A percentile compares a stretch with the other conserved stretches of the same genome.
Evolutionary conservation across 2,113 vertebrate genomes (phyloP).

Genomic region (Dryoscopus gambensis): DNA sequence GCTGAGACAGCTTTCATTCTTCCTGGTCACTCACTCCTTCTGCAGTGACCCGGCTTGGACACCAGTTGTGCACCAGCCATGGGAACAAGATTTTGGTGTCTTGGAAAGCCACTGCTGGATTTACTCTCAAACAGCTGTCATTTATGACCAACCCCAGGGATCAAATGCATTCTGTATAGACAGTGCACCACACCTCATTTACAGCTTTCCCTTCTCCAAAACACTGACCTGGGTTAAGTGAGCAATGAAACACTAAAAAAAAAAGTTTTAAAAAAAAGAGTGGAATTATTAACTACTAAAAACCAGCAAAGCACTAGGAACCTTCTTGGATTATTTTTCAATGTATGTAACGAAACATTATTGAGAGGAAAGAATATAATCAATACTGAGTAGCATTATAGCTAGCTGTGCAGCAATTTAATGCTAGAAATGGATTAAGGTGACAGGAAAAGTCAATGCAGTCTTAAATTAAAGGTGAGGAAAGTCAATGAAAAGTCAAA

Average conservation of each 20-base stretch:
- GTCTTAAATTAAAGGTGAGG: slow-evolving; percentile 53
- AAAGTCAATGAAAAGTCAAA: slow-evolving; percentile 59
- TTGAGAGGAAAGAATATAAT: slow-evolving; percentile 40
- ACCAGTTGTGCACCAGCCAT: not conserved
- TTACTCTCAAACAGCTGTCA: not conserved
- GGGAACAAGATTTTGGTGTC: not conserved
- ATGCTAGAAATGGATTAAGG: slow-evolving; percentile 42
- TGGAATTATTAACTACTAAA: not conserved
- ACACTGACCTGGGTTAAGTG: not conserved
- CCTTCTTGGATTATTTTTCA: slow-evolving; percentile 27
- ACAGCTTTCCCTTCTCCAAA: not conserved
- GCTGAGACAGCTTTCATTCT: not conserved
- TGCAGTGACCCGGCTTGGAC: not conserved
- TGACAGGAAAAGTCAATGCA: slow-evolving; percentile 53
- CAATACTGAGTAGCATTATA: slow-evolving; percentile 15
- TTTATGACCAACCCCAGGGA: not conserved
- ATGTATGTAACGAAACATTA: slow-evolving; percentile 47
- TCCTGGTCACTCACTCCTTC: not conserved
- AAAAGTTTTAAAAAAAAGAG: not conserved
- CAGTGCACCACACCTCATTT: not conserved
- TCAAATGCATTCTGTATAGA: not conserved
- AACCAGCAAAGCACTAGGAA: not conserved
- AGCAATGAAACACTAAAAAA: not conserved
- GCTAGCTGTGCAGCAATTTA: slow-evolving; percentile 30
- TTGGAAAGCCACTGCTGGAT: not conserved